phyloP scores from a whole-genome alignment of 2,113 vertebrate genomes.

The Butorides virescens region DNA sequence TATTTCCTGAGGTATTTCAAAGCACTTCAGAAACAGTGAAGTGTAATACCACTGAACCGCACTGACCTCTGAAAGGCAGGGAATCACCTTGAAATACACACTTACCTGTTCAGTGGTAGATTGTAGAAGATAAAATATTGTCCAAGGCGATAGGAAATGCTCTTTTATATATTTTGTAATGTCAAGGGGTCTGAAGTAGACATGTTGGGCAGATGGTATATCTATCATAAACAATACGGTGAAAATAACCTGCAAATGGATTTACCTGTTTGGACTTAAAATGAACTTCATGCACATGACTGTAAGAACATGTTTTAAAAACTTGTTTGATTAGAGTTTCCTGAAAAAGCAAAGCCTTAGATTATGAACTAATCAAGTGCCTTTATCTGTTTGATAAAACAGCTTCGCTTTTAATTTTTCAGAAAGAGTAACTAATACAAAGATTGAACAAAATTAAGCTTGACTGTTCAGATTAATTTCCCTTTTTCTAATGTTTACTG shows the following conservation, averaged over 20 bases:
- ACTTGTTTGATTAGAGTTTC: neutral
- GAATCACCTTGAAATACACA: neutral
- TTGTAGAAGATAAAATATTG: constrained; percentile 16
- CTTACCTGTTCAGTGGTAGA: neutral
- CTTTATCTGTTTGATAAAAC: neutral
- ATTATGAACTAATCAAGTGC: neutral
- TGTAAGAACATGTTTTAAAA: neutral
- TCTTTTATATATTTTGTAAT: neutral
- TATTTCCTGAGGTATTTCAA: constrained; percentile 33
- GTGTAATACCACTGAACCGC: neutral
- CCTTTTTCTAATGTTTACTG: neutral
- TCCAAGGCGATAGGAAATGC: neutral
- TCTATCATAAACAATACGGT: neutral
- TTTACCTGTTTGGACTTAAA: neutral
- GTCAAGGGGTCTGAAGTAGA: neutral
- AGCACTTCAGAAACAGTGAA: neutral
- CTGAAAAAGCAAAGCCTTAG: neutral
- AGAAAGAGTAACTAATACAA: neutral
- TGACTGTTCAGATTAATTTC: neutral
- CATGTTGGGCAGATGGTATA: neutral
- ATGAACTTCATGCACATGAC: neutral
- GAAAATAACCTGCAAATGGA: neutral
- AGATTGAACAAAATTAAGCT: neutral
- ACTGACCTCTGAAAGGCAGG: neutral
- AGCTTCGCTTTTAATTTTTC: neutral